Evolutionary conservation across 2,888 invertebrate genomes (phyloP).

Genomic region (Ochropacha duplaris): DNA sequence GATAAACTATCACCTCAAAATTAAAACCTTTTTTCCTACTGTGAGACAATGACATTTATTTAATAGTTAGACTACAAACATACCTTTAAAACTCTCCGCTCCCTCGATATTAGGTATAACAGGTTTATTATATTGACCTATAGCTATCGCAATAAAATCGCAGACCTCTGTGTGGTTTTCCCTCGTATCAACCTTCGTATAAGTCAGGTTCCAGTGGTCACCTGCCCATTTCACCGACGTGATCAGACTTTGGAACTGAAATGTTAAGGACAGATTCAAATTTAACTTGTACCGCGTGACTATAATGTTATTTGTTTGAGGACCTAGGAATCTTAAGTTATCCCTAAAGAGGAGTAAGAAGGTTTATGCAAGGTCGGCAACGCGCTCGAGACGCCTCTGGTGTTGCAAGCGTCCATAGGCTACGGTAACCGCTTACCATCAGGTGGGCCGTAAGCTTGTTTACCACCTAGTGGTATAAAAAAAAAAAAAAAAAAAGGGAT

Average conservation of each 20-base stretch:
- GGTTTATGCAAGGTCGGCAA: too few species aligned
- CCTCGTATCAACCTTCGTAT: conserved; percentile 67
- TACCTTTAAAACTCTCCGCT: conserved; percentile 63
- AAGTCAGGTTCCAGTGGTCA: conserved; percentile 76
- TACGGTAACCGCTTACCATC: too few species aligned
- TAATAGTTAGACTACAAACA: conserved; percentile 1
- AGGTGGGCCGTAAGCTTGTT: too few species aligned
- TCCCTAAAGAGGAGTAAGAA: too few species aligned
- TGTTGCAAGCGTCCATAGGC: too few species aligned
- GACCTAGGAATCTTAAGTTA: too few species aligned
- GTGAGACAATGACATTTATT: conserved; percentile 5
- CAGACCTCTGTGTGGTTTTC: conserved; percentile 70
- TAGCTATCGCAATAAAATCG: conserved; percentile 87
- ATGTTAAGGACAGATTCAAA: conserved; percentile 3
- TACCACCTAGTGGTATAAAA: too few species aligned
- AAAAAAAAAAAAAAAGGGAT: too few species aligned
- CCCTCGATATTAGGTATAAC: conserved; percentile 56
- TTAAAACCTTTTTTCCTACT: conserved; percentile 3
- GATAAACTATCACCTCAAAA: too few species aligned
- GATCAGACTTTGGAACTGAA: conserved; percentile 76
- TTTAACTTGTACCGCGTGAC: background rate
- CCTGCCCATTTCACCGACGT: conserved; percentile 62
- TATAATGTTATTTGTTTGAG: too few species aligned
- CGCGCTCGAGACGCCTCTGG: too few species aligned
- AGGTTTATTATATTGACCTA: conserved; percentile 80